These are phyloP conservation scores for Hippocampus guttulatus DNA, from an alignment of 2,113 vertebrate species.

Conservation along the genomic window DNA sequence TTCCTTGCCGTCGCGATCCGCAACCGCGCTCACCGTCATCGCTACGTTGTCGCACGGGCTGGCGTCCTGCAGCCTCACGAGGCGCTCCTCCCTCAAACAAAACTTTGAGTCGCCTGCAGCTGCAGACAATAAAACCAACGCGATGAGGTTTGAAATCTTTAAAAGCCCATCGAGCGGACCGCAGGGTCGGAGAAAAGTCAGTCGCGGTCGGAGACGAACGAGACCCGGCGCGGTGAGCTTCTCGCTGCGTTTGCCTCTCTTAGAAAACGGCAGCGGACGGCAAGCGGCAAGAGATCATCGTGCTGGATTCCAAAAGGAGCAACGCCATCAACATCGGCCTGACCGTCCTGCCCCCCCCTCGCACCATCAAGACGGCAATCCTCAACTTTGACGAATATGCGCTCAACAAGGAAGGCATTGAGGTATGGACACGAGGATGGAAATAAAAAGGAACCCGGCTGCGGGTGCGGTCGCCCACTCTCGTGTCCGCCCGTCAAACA, in stretches of 20 bases:
- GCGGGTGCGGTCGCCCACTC: not conserved
- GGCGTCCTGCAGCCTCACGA: not conserved
- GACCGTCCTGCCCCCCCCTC: constrained; percentile 90
- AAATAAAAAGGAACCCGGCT: not conserved
- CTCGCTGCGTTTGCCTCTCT: constrained; percentile 13
- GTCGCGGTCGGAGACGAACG: not conserved
- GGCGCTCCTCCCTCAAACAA: not conserved
- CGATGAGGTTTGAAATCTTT: constrained; percentile 27
- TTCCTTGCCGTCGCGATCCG: not conserved
- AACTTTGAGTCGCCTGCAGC: constrained; percentile 17
- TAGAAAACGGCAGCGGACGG: constrained; percentile 93
- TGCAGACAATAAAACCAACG: constrained; percentile 23
- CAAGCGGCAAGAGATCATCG: constrained; percentile 92
- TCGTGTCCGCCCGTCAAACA: constrained; percentile 38
- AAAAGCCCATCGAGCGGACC: constrained; percentile 34
- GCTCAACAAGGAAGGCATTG: constrained; percentile 97
- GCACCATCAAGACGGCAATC: constrained; percentile 96
- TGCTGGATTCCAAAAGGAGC: constrained; percentile 94
- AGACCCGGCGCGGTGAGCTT: constrained; percentile 15
- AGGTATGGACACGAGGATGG: constrained; percentile 70
- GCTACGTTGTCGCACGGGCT: too few relatives aligned
- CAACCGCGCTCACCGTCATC: not conserved
- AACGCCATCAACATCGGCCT: constrained; percentile 97
- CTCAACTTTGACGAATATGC: constrained; percentile 98
- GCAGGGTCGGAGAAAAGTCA: constrained; percentile 4